Evolutionary conservation across 2,797 vertebrate species (phyloP), one percentile per base, ranked within the genome.

Genomic region (Sebastes matsubarae): DNA sequence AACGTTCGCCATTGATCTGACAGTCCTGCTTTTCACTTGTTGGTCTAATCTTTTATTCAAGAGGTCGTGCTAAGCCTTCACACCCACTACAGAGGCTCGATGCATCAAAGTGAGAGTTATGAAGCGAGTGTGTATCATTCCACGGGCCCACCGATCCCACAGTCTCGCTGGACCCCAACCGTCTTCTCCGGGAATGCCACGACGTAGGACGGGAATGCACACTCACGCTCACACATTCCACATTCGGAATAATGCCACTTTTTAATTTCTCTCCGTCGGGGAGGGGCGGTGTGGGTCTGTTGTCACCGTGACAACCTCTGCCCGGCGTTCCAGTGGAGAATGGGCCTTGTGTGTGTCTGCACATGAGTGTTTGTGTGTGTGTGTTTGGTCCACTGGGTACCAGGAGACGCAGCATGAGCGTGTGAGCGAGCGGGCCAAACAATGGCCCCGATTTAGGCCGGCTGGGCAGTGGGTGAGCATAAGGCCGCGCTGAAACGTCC

Each of bases 371-470:
- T 68, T 75, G 58, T 57, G 61, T 36, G 24, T 65, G 71, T 58
- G 57, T 72, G 60, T 68, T 65, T 86, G 89, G 91, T 82, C 89
- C 87, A 65, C 81, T 80, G 88, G 88, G 96, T 96, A 95, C 95
- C 93, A 94, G 93, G 92, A 94, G 85, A 90, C 58, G 61, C 81
- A 36, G 86, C 46, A 70, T 79, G 82, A 90, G 90, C 61, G 84
- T 91, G 84, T 84, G 87, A 88, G 91, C 87, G 79, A 86, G 86
- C 36, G 58, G 67, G 58, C 73, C 36, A 71, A 92, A 96, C 96
- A 97, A 97, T 95, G 94, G 85, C 83, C 42, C 78, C 50, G 77
- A 93, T 96, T 96, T 96, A 95, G 85, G 34, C 75, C 52, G 75
- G 82, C 88, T 69, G 84, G 90, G 76, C 88, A 93, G 94, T 93